A percentile compares a stretch with the other conserved stretches of the same genome.
These are phyloP conservation scores for Tiliacea citrago DNA, from an alignment of 2,888 invertebrate genomes.

Conservation along the genomic window DNA sequence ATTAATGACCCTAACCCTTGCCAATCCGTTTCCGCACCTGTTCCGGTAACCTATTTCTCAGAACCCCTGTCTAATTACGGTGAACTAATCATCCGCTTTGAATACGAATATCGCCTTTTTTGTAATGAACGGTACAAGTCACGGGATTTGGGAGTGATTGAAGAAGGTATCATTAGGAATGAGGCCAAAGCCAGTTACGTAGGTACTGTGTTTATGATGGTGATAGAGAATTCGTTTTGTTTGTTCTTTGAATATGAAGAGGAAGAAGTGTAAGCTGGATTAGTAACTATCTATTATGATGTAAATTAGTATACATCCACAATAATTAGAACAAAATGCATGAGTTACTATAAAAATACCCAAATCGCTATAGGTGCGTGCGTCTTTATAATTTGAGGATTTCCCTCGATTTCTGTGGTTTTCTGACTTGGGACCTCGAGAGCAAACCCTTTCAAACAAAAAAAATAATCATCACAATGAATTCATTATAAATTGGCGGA, in stretches of 20 bases:
- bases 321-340: no score
- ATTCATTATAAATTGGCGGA: no score
- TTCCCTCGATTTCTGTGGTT: no score
- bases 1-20: conserved; percentile 55
- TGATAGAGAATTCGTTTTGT: background rate
- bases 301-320: no score
- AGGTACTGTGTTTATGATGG: conserved; percentile 1
- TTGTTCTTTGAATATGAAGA: background rate
- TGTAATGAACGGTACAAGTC: conserved; percentile 22
- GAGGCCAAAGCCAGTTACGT: background rate
- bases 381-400: no score
- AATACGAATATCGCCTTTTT: conserved; percentile 52
- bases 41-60: conserved; percentile 61
- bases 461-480: no score
- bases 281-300: no score
- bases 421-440: no score
- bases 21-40: conserved; percentile 54
- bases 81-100: conserved; percentile 56
- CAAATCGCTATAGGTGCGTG: no score
- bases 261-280: no score
- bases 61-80: conserved; percentile 52
- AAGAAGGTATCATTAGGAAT: conserved; percentile 46
- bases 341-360: no score
- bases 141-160: conserved; percentile 30
- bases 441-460: no score